These are phyloP conservation scores for Bos taurus DNA, from an alignment of 2,113 vertebrate species.

Conservation along the genomic window ARS-UCD2.0 NC_037338.1:71775501-71776000, in stretches of 20 bases:
- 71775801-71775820: neutral
- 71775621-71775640: neutral
- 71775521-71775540: conserved; percentile 8
- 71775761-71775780: neutral
- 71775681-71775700: conserved; percentile 37
- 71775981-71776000: neutral
- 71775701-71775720: conserved; percentile 32
- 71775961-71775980: no score
- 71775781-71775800: conserved; percentile 27
- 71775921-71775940: neutral
- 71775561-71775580: neutral
- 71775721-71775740: neutral
- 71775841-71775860: neutral
- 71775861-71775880: neutral
- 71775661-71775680: neutral
- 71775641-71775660: neutral
- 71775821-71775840: neutral
- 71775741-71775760: conserved; percentile 29
- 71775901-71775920: neutral
- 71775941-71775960: no score
- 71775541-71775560: neutral
- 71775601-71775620: neutral
- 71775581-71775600: neutral
- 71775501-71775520: conserved; percentile 28
- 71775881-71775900: neutral